Percentiles rank a stretch among this genome's conserved stretches.
These are phyloP conservation scores for Prionailurus bengalensis DNA, from an alignment of 2,113 vertebrate species.

Conservation along the genomic window DNA sequence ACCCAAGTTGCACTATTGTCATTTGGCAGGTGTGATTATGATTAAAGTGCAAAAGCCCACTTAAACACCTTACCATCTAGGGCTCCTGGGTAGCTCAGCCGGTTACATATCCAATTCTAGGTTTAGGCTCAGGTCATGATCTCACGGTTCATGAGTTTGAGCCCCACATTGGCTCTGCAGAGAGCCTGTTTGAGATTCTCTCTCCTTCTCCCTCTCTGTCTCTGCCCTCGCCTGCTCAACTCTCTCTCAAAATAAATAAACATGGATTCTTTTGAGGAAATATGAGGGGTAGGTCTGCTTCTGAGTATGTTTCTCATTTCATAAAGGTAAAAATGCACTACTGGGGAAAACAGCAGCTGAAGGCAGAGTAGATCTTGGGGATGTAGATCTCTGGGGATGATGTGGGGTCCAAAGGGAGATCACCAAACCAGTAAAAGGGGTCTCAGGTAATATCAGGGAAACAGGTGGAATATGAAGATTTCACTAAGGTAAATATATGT, in stretches of 20 bases:
- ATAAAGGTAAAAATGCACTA: background rate
- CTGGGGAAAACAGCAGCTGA: background rate
- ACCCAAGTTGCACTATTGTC: background rate
- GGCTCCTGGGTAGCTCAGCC: too few species aligned
- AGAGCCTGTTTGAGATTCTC: too few species aligned
- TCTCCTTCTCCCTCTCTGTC: too few species aligned
- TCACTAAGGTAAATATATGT: background rate
- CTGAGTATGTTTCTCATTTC: background rate
- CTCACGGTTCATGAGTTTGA: too few species aligned
- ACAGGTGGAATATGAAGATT: background rate
- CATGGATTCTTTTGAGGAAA: background rate
- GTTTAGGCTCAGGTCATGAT: too few species aligned
- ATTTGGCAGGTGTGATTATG: background rate
- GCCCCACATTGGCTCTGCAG: too few species aligned
- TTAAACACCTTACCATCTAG: background rate
- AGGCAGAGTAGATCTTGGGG: background rate
- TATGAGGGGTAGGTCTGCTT: background rate
- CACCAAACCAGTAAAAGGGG: background rate
- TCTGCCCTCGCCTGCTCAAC: too few species aligned
- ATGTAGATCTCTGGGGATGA: background rate
- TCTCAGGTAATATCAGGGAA: background rate
- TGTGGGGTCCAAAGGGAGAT: background rate
- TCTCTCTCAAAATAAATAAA: too few species aligned
- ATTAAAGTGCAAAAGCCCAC: background rate
- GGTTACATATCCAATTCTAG: too few species aligned